These are phyloP conservation scores for Meloidogyne exigua DNA, from an alignment of 1,140 invertebrate genomes.

Conservation along the genomic window DNA sequence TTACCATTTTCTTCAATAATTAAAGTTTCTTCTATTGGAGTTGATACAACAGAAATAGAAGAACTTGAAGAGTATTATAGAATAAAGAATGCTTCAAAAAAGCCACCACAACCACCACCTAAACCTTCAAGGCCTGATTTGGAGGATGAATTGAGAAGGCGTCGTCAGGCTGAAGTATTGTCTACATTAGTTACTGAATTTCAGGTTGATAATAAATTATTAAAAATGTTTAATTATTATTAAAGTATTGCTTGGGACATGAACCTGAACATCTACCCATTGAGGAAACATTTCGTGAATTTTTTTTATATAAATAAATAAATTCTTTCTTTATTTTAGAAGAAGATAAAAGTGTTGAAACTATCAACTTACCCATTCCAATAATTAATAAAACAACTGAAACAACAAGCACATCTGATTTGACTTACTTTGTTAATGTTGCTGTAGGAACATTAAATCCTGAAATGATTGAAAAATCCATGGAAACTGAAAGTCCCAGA, in stretches of 20 bases:
- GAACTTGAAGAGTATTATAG: neutral
- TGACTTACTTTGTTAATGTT: conserved; percentile 1
- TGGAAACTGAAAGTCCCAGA: neutral
- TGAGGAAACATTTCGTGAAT: neutral
- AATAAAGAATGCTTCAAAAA: neutral
- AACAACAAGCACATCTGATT: neutral
- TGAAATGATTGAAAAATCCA: conserved; percentile 1
- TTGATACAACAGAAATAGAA: conserved; percentile 16
- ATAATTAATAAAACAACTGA: neutral
- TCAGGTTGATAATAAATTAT: neutral
- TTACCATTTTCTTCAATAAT: neutral
- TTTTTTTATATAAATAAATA: neutral
- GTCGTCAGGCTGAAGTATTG: neutral
- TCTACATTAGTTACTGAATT: conserved; percentile 14
- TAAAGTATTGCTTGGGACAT: conserved; percentile 50
- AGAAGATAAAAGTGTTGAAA: conserved; percentile 10
- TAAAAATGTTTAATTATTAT: conserved; percentile 5
- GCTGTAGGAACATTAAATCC: conserved; percentile 3
- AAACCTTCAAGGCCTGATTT: conserved; percentile 24
- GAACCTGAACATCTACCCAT: conserved; percentile 35
- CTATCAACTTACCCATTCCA: neutral
- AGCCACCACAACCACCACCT: conserved; percentile 22
- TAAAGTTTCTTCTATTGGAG: conserved; percentile 12
- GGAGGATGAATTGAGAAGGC: conserved; percentile 4
- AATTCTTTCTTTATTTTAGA: neutral